Base-by-base conservation (phyloP, 2,113 vertebrate genomes). In the Cyrtonyx montezumae region DNA sequence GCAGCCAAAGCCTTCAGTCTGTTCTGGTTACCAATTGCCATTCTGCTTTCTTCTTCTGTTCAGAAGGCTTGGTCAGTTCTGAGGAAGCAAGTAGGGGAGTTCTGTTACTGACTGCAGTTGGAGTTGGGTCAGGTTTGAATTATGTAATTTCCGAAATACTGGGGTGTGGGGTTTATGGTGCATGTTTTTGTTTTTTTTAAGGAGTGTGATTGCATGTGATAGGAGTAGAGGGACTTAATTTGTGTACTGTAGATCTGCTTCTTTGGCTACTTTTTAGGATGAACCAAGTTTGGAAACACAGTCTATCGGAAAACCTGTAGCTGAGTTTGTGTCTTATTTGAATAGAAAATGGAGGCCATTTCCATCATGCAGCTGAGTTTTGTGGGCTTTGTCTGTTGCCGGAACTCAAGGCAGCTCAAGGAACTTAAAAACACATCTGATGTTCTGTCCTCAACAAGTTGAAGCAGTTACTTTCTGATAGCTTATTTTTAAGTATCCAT, bases 151-250 rank as follows among this genome's bases (percentile, higher is more conserved):
- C 75, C 45, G 45, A 53, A 82, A 63, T 70, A 28, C 46, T 79
- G 17, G 18, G 14, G 18, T 32, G 25, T 8, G 28, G 53, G 53
- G 28, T 40, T 40, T 40, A 40, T 40, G 40, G 40, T 40, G 40
- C 13, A 12, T 40, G 40, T 40, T 40, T 40, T 40, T 40, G 10
- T 32, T 34, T 58, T n/a, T 10, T 45, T 40, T 55, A 19, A 67
- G 55, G 63, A 77, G 10, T 56, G 49, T 34, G 63, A 53, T 76
- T n/a, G 9, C 40, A 0, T 18, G 34, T 0, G 0, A 20, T 74
- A 21, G 23, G 48, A 43, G 18, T 32, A 55, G 62, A 85, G 28
- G 48, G 69, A 1, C 43, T 58, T 32, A 23, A 34, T 30, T 18
- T 51, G 23, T 56, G 22, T 85, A 0, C 48, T 89, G 82, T 21